phyloP scores from a whole-genome alignment of 2,113 vertebrate species.

The Rissa tridactyla region DNA sequence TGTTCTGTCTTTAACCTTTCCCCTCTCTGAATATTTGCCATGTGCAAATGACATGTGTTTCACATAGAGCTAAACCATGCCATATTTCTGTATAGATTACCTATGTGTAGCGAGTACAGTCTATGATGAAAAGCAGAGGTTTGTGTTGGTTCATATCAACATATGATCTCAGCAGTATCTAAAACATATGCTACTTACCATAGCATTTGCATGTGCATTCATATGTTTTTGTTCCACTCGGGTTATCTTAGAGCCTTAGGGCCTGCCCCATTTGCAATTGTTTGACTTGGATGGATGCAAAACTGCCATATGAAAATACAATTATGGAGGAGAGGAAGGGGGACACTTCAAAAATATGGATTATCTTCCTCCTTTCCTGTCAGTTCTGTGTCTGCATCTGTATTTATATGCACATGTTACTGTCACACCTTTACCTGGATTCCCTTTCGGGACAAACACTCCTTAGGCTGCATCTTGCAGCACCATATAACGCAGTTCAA shows the following conservation, averaged over 20 bases:
- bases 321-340: neutral
- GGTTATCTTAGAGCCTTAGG: slow-evolving; percentile 45
- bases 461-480: neutral
- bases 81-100: neutral
- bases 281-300: slow-evolving; percentile 48
- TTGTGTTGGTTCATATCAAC: slow-evolving; percentile 31
- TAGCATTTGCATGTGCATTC: slow-evolving; percentile 47
- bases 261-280: slow-evolving; percentile 17
- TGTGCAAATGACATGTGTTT: neutral
- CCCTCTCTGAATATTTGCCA: neutral
- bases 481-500: neutral
- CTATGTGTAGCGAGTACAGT: neutral
- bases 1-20: neutral
- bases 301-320: neutral
- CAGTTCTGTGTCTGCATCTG: neutral
- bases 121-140: slow-evolving; percentile 24
- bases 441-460: neutral
- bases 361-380: neutral
- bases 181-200: slow-evolving; percentile 38
- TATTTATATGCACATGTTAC: neutral
- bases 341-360: neutral
- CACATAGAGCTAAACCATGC: neutral
- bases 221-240: slow-evolving; percentile 39
- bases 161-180: slow-evolving; percentile 23
- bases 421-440: neutral